phyloP scores from a whole-genome alignment of 2,113 vertebrate genomes.

The Sisor rabdophorus region DNA sequence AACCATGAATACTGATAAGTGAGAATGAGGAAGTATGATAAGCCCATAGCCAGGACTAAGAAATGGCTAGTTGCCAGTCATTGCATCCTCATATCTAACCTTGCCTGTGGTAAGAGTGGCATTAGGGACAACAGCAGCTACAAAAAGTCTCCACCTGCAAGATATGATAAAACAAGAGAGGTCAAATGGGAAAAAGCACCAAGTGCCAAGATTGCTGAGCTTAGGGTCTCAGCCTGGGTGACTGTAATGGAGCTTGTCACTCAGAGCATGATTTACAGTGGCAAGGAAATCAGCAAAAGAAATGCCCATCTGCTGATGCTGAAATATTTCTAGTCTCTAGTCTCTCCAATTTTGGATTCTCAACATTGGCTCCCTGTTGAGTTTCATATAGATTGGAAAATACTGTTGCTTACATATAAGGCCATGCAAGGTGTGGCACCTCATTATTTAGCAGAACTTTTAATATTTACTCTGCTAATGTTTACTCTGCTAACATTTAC shows the following conservation, averaged over 20 bases:
- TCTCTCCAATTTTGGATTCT: too few species aligned
- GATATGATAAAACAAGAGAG: constrained; percentile 67
- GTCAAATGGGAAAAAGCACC: constrained; percentile 54
- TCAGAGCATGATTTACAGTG: constrained; percentile 1
- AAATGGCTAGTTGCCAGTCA: constrained; percentile 34
- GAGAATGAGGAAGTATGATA: constrained; percentile 11
- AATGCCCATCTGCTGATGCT: constrained; percentile 7
- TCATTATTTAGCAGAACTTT: too few species aligned
- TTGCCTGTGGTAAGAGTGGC: constrained; percentile 63
- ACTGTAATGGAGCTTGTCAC: constrained; percentile 46
- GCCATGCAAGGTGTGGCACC: too few species aligned
- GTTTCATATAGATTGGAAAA: too few species aligned
- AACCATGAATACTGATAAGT: neutral
- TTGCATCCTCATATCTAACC: constrained; percentile 63
- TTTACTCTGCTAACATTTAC: too few species aligned
- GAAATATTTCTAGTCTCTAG: too few species aligned
- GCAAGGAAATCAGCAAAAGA: constrained; percentile 7
- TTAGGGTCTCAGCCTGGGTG: constrained; percentile 31
- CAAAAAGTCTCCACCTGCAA: constrained; percentile 61
- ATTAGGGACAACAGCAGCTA: constrained; percentile 61
- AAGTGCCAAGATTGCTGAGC: constrained; percentile 53
- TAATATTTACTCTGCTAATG: too few species aligned
- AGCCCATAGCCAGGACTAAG: constrained; percentile 22
- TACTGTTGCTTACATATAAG: too few species aligned
- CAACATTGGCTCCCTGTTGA: too few species aligned